Evolutionary conservation across 2,888 invertebrate genomes (phyloP), one percentile per base, ranked within the genome.

Genomic region (Thalpophila matura): DNA sequence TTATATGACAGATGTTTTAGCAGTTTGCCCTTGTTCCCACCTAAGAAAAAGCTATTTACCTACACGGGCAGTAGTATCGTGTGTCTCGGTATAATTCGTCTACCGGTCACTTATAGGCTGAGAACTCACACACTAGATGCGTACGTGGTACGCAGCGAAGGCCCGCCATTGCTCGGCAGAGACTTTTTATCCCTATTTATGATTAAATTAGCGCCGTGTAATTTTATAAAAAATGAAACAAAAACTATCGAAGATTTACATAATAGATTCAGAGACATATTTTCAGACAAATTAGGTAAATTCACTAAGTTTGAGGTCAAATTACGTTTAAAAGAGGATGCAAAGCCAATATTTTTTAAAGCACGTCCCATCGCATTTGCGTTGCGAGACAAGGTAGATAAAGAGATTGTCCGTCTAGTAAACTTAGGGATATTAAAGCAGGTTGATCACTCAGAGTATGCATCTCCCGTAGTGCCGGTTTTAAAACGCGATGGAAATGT

Each of bases 301-400:
- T n/a, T n/a, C n/a, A n/a, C n/a, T n/a, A n/a, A n/a, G n/a, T n/a
- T n/a, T n/a, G n/a, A n/a, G n/a, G 45, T 37, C 4, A 45, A 20
- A 5, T 45, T 55, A 27, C 12, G 27, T 27, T 22, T 55, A 45
- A 55, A 45, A 1, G 4, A 43, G 1, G 5, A 45, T 27, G 35
- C 10, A 0, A 55, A 45, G 29, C 55, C 57, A 18, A 20, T 54
- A 38, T 57, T 64, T 5, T 64, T 18, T 47, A 64, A 49, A 27
- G 29, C 64, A 3, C 45, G 56, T 1, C 60, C 65, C 0, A 47
- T 65, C 27, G 59, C 56, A 1, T 56, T 61, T 29, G 61, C 61
- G n/a, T n/a, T n/a, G n/a, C n/a, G n/a, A n/a, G n/a, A n/a, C n/a
- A n/a, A n/a, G 27, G 54, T 26, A 3, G 47, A 10, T 5, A 40